A percentile compares a stretch with the other conserved stretches of the same genome.
Conservation (phyloP, 53 echinoderm and acorn worm genomes). For the Actinopyga echinites region DNA sequence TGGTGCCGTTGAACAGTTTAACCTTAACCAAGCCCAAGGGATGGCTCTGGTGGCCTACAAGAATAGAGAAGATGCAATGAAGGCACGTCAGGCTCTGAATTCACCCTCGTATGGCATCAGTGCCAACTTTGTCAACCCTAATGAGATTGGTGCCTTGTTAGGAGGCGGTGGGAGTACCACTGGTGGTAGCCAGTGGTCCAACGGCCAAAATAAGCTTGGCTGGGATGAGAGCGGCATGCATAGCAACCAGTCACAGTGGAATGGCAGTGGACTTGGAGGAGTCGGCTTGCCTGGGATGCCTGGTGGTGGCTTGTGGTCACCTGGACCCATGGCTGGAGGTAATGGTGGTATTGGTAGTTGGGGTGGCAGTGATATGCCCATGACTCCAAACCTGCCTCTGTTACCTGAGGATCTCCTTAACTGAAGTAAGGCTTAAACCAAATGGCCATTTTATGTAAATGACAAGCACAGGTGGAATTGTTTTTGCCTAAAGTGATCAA, state of each 20-base stretch:
- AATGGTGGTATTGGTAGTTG: slow-evolving; percentile 5
- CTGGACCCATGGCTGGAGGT: slow-evolving; percentile 41
- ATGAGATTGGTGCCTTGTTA: slow-evolving; percentile 49
- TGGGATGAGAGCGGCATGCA: slow-evolving; percentile 36
- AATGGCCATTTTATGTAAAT: no score
- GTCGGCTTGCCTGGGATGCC: slow-evolving; percentile 36
- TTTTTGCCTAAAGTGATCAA: no score
- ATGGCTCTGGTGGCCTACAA: slow-evolving; percentile 84
- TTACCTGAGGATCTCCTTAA: slow-evolving; percentile 32
- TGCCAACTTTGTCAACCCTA: slow-evolving; percentile 70
- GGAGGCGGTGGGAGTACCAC: slow-evolving; percentile 37
- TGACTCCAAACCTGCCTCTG: not conserved
- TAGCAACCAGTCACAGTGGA: slow-evolving; percentile 32
- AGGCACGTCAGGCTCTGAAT: slow-evolving; percentile 72
- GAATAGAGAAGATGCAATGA: slow-evolving; percentile 83
- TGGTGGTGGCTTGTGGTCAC: slow-evolving; percentile 63
- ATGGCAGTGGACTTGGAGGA: slow-evolving; percentile 21
- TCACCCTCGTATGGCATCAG: slow-evolving; percentile 64
- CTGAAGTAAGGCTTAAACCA: not conserved
- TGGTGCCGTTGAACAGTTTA: slow-evolving; percentile 87
- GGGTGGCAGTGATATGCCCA: not conserved
- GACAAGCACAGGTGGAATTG: no score
- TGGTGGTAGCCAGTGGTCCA: slow-evolving; percentile 52
- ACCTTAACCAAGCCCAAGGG: slow-evolving; percentile 87
- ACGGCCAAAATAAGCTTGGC: slow-evolving; percentile 38